A percentile compares a stretch with the other conserved stretches of the same genome.
phyloP scores from a whole-genome alignment of 1,140 invertebrate species.

The Brevipalpus yothersi region DNA sequence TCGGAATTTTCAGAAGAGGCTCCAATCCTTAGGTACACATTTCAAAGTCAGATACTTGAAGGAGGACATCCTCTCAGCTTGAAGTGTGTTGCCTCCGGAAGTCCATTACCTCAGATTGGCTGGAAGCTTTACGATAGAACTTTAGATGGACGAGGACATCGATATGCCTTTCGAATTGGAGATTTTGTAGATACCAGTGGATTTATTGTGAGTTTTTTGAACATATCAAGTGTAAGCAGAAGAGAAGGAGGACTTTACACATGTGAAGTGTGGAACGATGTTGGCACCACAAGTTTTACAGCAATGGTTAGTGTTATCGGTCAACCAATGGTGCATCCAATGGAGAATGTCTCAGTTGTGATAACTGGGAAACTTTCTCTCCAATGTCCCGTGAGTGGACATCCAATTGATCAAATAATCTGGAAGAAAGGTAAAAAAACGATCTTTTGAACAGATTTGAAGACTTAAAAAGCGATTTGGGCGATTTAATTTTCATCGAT shows the following conservation, averaged over 20 bases:
- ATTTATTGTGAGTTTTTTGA: conserved; percentile 21
- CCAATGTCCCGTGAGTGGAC: conserved; percentile 15
- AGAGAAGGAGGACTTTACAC: background rate
- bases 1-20: background rate
- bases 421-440: conserved; percentile 24
- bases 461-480: background rate
- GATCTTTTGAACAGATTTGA: background rate
- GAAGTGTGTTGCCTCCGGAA: conserved; percentile 57
- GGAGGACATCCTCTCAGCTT: conserved; percentile 30
- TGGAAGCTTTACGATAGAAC: conserved; percentile 22
- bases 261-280: background rate
- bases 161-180: conserved; percentile 9
- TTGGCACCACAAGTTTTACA: conserved; percentile 12
- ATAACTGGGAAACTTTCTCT: conserved; percentile 20
- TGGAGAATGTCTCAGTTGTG: conserved; percentile 24
- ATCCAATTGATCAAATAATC: conserved; percentile 18
- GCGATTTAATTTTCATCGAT: too few relatives aligned
- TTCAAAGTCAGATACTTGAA: background rate
- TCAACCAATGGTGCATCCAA: conserved; percentile 20
- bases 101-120: conserved; percentile 35
- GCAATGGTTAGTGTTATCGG: conserved; percentile 17
- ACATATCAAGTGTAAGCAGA: conserved; percentile 20
- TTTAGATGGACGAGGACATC: background rate
- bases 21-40: background rate
- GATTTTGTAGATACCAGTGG: conserved; percentile 17